Conservation (phyloP, 1,140 invertebrate genomes). For the Platyura marginata region DNA sequence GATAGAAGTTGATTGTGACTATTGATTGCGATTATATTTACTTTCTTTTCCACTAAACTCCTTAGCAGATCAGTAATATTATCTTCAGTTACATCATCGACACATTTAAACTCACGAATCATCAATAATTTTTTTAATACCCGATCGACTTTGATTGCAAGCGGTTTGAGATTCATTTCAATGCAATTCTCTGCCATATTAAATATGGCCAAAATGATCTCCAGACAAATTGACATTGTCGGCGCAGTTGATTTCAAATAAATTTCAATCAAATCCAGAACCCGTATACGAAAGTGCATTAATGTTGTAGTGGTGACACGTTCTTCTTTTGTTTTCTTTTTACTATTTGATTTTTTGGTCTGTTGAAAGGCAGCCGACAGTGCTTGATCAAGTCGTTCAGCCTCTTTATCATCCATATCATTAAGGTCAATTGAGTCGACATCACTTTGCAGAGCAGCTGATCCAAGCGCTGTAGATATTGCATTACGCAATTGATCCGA, state of each 20-base stretch:
- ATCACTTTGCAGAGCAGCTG: slow-evolving; percentile 32
- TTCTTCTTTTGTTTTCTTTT: slow-evolving; percentile 36
- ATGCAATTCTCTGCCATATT: slow-evolving; percentile 39
- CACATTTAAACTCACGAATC: slow-evolving; percentile 38
- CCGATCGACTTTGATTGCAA: slow-evolving; percentile 38
- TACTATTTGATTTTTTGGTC: slow-evolving; percentile 23
- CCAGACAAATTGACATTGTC: slow-evolving; percentile 40
- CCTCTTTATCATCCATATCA: slow-evolving; percentile 54
- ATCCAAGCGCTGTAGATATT: slow-evolving; percentile 39
- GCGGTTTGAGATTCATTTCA: slow-evolving; percentile 42
- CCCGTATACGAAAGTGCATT: slow-evolving; percentile 47
- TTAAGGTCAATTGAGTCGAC: slow-evolving; percentile 56
- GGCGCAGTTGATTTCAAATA: slow-evolving; percentile 47
- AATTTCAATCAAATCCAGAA: slow-evolving; percentile 48
- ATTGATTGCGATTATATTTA: slow-evolving; percentile 4
- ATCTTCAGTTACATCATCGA: slow-evolving; percentile 32
- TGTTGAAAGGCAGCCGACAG: slow-evolving; percentile 49
- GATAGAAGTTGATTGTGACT: slow-evolving; percentile 7
- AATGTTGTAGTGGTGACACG: slow-evolving; percentile 40
- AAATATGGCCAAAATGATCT: slow-evolving; percentile 43
- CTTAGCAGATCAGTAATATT: slow-evolving; percentile 32
- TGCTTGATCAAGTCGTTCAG: slow-evolving; percentile 45
- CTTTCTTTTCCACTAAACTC: slow-evolving; percentile 7
- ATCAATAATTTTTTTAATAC: slow-evolving; percentile 38
- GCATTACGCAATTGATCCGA: slow-evolving; percentile 45